Percentiles rank a stretch among this genome's conserved stretches.
Evolutionary conservation across 2,113 vertebrate genomes (phyloP).

Genomic region (Tupaia chinensis): DNA sequence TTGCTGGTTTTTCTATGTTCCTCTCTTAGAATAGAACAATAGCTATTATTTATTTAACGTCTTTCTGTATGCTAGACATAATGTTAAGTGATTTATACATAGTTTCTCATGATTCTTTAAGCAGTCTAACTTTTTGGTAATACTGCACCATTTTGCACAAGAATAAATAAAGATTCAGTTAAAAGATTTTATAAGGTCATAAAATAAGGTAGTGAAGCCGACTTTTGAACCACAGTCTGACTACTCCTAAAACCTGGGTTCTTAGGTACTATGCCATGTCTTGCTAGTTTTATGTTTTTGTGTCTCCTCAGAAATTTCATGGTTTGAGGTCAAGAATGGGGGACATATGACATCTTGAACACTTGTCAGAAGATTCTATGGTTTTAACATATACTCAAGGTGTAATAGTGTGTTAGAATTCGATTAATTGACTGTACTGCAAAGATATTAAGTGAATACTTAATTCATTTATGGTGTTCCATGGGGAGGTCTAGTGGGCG

Average conservation of each 20-base stretch:
- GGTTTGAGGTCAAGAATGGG: not conserved
- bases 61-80: slow-evolving; percentile 20
- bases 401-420: too few relatives aligned
- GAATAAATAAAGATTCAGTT: not conserved
- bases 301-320: slow-evolving; percentile 22
- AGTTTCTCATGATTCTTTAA: slow-evolving; percentile 29
- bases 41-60: slow-evolving; percentile 10
- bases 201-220: not conserved
- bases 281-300: not conserved
- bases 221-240: not conserved
- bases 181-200: not conserved
- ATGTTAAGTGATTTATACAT: not conserved
- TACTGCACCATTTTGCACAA: not conserved
- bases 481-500: too few relatives aligned
- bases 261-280: not conserved
- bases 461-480: too few relatives aligned
- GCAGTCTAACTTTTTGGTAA: not conserved
- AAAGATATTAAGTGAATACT: too few relatives aligned
- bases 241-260: not conserved
- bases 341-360: not conserved
- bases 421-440: too few relatives aligned
- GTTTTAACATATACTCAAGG: too few relatives aligned
- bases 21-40: not conserved
- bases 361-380: not conserved
- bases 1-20: slow-evolving; percentile 34